Evolutionary conservation across 1,140 invertebrate species (phyloP), one percentile per base, ranked within the genome.

Genomic region (Hyposmocoma kahamanoa): DNA sequence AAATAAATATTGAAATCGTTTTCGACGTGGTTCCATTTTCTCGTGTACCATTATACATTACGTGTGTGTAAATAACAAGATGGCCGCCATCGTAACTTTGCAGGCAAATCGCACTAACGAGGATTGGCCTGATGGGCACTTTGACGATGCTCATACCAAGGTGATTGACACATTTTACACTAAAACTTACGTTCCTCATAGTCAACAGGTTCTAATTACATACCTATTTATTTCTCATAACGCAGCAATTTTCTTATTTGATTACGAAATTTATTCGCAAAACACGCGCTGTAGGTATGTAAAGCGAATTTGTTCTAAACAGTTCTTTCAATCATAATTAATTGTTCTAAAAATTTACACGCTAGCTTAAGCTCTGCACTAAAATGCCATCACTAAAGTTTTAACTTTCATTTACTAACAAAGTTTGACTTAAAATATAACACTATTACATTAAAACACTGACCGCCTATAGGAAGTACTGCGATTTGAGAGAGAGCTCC

Each of bases 401-500:
- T 38, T 41, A 21, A 43, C 15, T 28, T 24, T 45, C 17, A 5
- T 11, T 17, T 42, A 52, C 42, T 46, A 52, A 43, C 22, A 26
- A 43, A 26, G 18, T 18, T 22, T 3, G 34, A 36, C 13, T 56
- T 13, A 20, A 32, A 43, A 6, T 53, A 53, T 56, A 49, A 60
- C 42, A 55, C 53, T 32, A 52, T 60, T 53, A 62, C 38, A 41
- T 41, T 21, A 11, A 8, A 6, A 41, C 18, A n/a, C 32, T 15
- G 10, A 17, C 32, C 9, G 9, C 6, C 20, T 41, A 41, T 67
- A 91, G 87, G 92, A 94, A 75, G 92, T 94, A 15, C 77, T 94
- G 28, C 89, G 91, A 54, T 92, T 94, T 30, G 93, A 94, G 80
- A 88, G 92, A 10, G 92, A 94, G 78, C 83, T 94, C 0, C 64